Percentiles rank a stretch among this genome's conserved stretches.
Evolutionary conservation across 37 sponge, comb jelly and placozoan genomes (phyloP).

Genomic region (Eunapius fragilis): DNA sequence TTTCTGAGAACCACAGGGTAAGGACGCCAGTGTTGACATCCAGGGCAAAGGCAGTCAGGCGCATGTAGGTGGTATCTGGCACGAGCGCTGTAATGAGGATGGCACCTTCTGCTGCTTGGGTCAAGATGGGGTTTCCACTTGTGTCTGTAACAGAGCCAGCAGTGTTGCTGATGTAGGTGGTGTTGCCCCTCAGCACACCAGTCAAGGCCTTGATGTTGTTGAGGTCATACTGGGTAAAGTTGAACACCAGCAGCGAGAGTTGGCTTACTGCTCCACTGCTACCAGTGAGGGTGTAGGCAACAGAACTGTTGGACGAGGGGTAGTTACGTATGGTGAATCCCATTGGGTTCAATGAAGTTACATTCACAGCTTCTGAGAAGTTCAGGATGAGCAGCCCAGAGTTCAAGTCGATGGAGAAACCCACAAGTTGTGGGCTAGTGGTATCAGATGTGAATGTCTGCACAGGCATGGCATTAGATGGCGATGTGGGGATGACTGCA

Average conservation of each 20-base stretch:
- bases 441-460: conserved; percentile 57
- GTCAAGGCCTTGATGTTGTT: conserved; percentile 71
- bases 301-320: conserved; percentile 33
- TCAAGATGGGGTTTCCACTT: conserved; percentile 60
- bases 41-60: conserved; percentile 58
- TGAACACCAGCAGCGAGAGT: conserved; percentile 49
- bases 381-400: conserved; percentile 61
- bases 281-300: conserved; percentile 44
- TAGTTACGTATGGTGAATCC: conserved; percentile 47
- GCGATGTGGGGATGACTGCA: conserved; percentile 28
- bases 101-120: conserved; percentile 24
- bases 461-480: conserved; percentile 30
- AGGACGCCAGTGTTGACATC: conserved; percentile 76
- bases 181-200: conserved; percentile 54
- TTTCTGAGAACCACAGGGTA: conserved; percentile 80
- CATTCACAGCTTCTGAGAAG: conserved; percentile 82
- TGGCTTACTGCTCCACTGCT: conserved; percentile 38
- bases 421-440: conserved; percentile 55
- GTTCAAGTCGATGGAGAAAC: conserved; percentile 76
- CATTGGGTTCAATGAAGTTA: conserved; percentile 45
- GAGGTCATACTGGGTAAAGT: conserved; percentile 62
- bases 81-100: conserved; percentile 22
- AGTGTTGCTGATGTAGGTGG: conserved; percentile 70
- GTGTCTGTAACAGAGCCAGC: conserved; percentile 64
- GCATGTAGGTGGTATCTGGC: conserved; percentile 61